These are phyloP conservation scores for Masticophis lateralis DNA, from an alignment of 2,797 vertebrate species.

Conservation along the genomic window DNA sequence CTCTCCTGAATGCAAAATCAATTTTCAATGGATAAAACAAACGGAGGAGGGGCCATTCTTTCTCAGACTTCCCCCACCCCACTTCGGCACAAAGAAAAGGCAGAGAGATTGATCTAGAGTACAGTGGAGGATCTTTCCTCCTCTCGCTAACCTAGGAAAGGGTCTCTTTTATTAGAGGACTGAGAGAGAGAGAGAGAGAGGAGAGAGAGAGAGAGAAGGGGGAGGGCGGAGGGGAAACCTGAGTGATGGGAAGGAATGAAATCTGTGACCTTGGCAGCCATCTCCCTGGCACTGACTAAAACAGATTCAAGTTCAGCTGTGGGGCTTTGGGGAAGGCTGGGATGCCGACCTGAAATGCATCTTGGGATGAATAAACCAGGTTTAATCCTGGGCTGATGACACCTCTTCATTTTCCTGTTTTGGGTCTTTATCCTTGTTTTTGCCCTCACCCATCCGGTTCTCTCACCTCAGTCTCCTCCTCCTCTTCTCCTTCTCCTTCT, in stretches of 20 bases:
- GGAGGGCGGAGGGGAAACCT: background rate
- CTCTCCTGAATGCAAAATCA: constrained; percentile 50
- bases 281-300: constrained; percentile 52
- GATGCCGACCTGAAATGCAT: constrained; percentile 35
- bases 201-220: too few species aligned
- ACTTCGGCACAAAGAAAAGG: constrained; percentile 53
- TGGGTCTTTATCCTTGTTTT: background rate
- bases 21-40: constrained; percentile 35
- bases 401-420: constrained; percentile 39
- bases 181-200: constrained; percentile 30
- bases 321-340: constrained; percentile 33
- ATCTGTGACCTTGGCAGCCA: constrained; percentile 57
- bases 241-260: constrained; percentile 51
- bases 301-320: constrained; percentile 61
- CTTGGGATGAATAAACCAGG: constrained; percentile 45
- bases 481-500: too few species aligned
- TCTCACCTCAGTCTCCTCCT: background rate
- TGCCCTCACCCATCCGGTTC: constrained; percentile 11
- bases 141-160: background rate
- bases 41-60: background rate
- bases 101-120: constrained; percentile 43
- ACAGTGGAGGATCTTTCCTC: constrained; percentile 45
- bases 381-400: constrained; percentile 31
- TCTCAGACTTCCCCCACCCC: background rate
- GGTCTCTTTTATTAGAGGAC: constrained; percentile 57